Base-by-base conservation (phyloP, 2,113 vertebrate species). In the Seriola dumerili region DNA sequence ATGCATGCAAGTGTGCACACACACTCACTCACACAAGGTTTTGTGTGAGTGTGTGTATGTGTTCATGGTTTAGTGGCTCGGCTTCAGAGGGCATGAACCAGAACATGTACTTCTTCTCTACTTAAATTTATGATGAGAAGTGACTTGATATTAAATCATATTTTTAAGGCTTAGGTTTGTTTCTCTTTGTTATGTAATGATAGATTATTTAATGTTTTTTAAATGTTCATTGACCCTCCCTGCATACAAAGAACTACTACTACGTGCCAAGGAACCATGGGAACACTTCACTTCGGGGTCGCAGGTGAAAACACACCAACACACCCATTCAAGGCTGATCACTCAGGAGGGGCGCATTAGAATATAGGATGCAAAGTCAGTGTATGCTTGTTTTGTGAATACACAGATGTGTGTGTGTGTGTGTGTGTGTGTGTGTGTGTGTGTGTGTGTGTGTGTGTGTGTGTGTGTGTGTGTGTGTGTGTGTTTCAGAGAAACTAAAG, bases 221-320 rank as follows among this genome's bases (percentile, higher is more conserved):
- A 40, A 19, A 21, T 57, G 25, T 85, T 72, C 50, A 23, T 80
- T 19, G 81, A 88, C 84, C 64, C 75, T 89, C 71, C 75, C 83
- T 76, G 83, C 68, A 62, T 32, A 90, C 88, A 89, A 84, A 84
- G 67, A 85, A 21, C 40, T 59, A 74, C 13, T 9, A 29, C 69
- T 92, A 92, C 85, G 90, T 94, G 93, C 87, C 74, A 80, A 79
- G 70, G 80, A 84, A 81, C 89, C 88, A 92, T 87, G 92, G 87
- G 89, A 91, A 91, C 54, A 0, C 78, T 76, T 81, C 25, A 66
- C 67, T 74, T 67, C 12, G 36, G 83, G 90, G 85, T 82, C 78
- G 32, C 85, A 91, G 93, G 83, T 92, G 85, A 92, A 40, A 55
- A 67, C 68, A 76, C 58, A 78, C 36, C 72, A 59, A 52, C 72